Conservation (phyloP, 2,113 vertebrate genomes). For the Ginglymostoma cirratum region DNA sequence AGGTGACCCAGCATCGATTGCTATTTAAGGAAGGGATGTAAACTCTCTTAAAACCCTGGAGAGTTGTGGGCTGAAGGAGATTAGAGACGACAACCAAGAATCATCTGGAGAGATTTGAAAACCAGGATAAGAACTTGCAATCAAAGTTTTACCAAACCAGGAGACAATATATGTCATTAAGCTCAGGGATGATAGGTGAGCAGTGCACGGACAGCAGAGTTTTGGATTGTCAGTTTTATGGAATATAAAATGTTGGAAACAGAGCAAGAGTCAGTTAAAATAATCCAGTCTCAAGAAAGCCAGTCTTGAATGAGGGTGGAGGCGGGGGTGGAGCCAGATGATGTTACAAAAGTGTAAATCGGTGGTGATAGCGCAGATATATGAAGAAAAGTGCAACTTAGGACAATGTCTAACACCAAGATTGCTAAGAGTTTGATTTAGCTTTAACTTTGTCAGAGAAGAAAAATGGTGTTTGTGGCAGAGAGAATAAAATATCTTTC, state of each 20-base stretch:
- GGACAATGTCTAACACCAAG: not conserved
- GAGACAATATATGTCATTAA: not conserved
- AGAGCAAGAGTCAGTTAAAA: not conserved
- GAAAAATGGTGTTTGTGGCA: not conserved
- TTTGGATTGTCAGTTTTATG: not conserved
- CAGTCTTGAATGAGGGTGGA: not conserved
- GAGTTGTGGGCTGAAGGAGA: no score
- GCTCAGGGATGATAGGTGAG: not conserved
- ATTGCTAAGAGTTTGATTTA: not conserved
- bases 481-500: not conserved
- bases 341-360: no score
- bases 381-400: not conserved
- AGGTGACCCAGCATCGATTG: no score
- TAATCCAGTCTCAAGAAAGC: not conserved
- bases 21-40: no score
- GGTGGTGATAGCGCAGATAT: not conserved
- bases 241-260: not conserved
- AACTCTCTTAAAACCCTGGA: no score
- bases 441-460: not conserved
- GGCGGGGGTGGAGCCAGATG: not conserved
- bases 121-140: not conserved
- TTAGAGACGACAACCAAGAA: no score
- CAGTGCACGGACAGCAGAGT: not conserved
- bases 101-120: not conserved
- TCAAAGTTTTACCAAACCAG: not conserved